A percentile compares a stretch with the other conserved stretches of the same genome.
Evolutionary conservation across 2,113 vertebrate species (phyloP).

Genomic region (Pterophyllum scalare): DNA sequence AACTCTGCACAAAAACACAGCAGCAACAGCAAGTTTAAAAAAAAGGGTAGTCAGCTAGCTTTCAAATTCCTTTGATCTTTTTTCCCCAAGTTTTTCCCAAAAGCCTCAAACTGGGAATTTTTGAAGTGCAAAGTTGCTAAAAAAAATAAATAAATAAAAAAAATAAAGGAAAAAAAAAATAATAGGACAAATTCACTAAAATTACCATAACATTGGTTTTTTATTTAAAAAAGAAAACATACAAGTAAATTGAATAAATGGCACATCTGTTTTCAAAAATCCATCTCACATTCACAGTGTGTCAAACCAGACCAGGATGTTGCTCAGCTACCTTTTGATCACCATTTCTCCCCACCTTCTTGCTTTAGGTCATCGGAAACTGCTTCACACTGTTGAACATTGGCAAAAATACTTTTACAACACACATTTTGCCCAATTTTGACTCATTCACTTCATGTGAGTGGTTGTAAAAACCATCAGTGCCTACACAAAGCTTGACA

Average conservation of each 20-base stretch:
- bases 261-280: background rate
- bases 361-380: background rate
- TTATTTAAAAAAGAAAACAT: background rate
- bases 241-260: background rate
- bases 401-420: background rate
- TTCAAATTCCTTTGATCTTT: background rate
- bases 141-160: too few relatives aligned
- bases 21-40: background rate
- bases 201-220: too few relatives aligned
- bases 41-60: background rate
- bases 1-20: conserved; percentile 81
- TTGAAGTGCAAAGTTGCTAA: background rate
- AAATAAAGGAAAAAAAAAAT: too few relatives aligned
- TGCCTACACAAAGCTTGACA: conserved; percentile 69
- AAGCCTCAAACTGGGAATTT: background rate
- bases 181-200: background rate
- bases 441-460: background rate
- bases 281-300: background rate
- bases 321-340: conserved; percentile 4
- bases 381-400: background rate
- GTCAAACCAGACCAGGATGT: background rate
- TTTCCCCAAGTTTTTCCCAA: background rate
- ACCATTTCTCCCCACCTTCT: background rate
- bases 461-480: conserved; percentile 32
- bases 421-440: background rate